A percentile compares a stretch with the other conserved stretches of the same genome.
Conservation (phyloP, 2,888 invertebrate species). For the Prostheceraeus crozeri region DNA sequence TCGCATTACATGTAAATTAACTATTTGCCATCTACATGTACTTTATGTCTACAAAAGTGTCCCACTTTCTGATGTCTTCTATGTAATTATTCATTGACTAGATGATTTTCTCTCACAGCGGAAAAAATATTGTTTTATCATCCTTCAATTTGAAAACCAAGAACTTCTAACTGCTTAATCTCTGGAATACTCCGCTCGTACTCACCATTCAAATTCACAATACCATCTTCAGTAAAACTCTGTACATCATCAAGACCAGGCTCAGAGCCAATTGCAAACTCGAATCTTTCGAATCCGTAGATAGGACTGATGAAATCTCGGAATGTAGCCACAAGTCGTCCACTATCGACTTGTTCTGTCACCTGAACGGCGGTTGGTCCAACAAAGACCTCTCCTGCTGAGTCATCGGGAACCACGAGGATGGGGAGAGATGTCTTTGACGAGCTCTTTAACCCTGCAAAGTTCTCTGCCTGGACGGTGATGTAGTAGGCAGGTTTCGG, state of each 20-base stretch:
- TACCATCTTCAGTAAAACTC: not conserved
- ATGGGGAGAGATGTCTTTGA: not conserved
- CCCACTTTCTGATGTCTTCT: no score
- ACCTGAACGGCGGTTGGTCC: not conserved
- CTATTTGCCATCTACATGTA: no score
- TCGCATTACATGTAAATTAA: no score
- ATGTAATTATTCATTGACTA: no score
- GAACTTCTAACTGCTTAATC: no score
- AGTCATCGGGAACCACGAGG: not conserved
- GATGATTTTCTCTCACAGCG: no score
- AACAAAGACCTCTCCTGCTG: not conserved
- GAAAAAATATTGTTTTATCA: no score
- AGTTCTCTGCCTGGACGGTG: conserved; percentile 43
- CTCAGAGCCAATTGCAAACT: not conserved
- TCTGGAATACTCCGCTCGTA: no score
- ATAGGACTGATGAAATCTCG: not conserved
- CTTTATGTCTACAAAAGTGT: no score
- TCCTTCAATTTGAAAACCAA: no score
- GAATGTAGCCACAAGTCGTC: not conserved
- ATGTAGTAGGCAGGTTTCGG: conserved; percentile 44
- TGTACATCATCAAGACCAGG: not conserved
- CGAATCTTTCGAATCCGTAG: not conserved
- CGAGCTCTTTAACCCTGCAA: conserved; percentile 40
- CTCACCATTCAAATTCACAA: no score
- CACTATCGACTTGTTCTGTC: not conserved